These are phyloP conservation scores for Xanthorhoe designata DNA, from an alignment of 2,888 invertebrate species.

Conservation along the genomic window DNA sequence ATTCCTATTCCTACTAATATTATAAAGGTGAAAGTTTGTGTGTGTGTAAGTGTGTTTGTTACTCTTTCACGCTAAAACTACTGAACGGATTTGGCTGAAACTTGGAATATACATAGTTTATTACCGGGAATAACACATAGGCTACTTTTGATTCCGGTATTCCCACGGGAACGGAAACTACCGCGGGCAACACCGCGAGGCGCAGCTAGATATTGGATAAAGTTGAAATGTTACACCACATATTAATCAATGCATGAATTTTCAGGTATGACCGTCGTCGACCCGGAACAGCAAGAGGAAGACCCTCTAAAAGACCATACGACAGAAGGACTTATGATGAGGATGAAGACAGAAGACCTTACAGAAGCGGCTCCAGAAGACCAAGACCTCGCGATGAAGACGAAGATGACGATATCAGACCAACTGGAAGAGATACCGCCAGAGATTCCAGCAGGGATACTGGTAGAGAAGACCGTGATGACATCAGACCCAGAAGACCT, in stretches of 20 bases:
- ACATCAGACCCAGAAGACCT: slow-evolving; percentile 50
- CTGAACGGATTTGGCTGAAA: too few relatives aligned
- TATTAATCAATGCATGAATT: not conserved
- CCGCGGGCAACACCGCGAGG: too few relatives aligned
- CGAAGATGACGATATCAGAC: slow-evolving; percentile 54
- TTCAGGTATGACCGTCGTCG: slow-evolving; percentile 78
- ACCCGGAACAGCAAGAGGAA: slow-evolving; percentile 72
- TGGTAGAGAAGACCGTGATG: slow-evolving; percentile 57
- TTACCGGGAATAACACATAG: too few relatives aligned
- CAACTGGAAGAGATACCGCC: slow-evolving; percentile 54
- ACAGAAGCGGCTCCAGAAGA: slow-evolving; percentile 58
- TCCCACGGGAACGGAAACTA: too few relatives aligned
- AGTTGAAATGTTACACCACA: too few relatives aligned
- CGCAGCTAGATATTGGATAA: too few relatives aligned
- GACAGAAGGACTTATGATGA: slow-evolving; percentile 75
- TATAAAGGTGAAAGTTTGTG: too few relatives aligned
- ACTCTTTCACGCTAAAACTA: too few relatives aligned
- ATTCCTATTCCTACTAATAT: too few relatives aligned
- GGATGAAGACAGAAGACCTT: slow-evolving; percentile 66
- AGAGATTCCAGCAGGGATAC: slow-evolving; percentile 65
- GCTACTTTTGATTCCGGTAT: too few relatives aligned
- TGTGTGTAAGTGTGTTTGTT: too few relatives aligned
- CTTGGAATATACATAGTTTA: too few relatives aligned
- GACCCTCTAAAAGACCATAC: slow-evolving; percentile 70
- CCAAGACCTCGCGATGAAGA: slow-evolving; percentile 70